phyloP scores from a whole-genome alignment of 2,888 invertebrate genomes.

The Epinotia brunnichana region DNA sequence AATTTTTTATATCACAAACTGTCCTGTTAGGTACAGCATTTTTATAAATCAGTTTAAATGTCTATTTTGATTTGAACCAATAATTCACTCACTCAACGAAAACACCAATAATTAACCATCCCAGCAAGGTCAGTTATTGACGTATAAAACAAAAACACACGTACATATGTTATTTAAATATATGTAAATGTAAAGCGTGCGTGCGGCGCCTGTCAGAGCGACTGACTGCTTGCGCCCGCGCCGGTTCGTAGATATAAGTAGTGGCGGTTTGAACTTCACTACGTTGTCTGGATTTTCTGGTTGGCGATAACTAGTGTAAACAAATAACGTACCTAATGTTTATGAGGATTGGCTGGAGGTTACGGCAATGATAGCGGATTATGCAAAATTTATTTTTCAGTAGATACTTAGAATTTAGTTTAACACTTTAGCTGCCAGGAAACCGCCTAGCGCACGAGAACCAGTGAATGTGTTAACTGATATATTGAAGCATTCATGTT shows the following conservation, averaged over 20 bases:
- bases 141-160: conserved; percentile 14
- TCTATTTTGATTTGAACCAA: not conserved
- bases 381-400: not conserved
- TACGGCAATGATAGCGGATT: not conserved
- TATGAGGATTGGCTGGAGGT: not conserved
- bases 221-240: not conserved
- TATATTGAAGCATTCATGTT: not conserved
- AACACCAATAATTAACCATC: conserved; percentile 3
- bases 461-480: not conserved
- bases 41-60: no score
- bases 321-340: not conserved
- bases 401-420: no score
- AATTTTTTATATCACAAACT: not conserved
- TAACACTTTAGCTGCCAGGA: no score
- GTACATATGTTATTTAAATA: conserved; percentile 10
- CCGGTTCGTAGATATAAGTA: conserved; percentile 17
- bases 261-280: conserved; percentile 7
- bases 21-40: no score
- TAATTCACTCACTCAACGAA: conserved; percentile 6
- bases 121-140: conserved; percentile 14
- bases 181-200: conserved; percentile 19
- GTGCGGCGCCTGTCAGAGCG: conserved; percentile 2
- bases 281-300: conserved; percentile 1
- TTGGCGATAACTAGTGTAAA: conserved; percentile 9
- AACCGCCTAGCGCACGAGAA: no score